Base-by-base conservation (phyloP, 2,888 invertebrate species). In the Synergus umbraculus region DNA sequence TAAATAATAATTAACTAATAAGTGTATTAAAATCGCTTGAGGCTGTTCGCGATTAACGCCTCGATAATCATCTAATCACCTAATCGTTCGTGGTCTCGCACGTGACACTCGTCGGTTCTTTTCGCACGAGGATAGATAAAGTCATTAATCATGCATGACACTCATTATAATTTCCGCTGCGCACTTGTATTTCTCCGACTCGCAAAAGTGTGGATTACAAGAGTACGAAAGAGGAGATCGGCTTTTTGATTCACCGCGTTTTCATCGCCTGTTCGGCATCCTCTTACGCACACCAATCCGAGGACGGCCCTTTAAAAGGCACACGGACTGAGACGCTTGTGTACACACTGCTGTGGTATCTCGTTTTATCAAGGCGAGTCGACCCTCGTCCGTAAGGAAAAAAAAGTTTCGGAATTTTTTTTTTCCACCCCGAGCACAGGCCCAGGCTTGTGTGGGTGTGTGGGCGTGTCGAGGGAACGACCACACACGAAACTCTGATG, bases 281-380 rank as follows among this genome's bases (percentile, higher is more conserved):
- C 58, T 58, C 58, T 58, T 18, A 18, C 58, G 9, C 44, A 46
- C 44, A 46, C 29, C 46, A 46, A 8, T 22, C 2, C 12, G 29
- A 15, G 10, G 44, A 43, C 10, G 15, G 66, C 8, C 41, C 43
- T 66, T 44, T 41, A 67, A 67, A 69, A 49, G 49, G 13, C 69
- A 69, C 46, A 69, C 22, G 7, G 13, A 69, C 9, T 2, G 9
- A 49, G 8, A 46, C 29, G 13, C 67, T 18, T 22, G 22, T 44
- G 22, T 13, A 69, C 49, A 49, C 69, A 49, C 69, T 37, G 0
- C 0, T 49, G 69, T 15, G 69, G 9, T 69, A 69, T 69, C 69
- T 69, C 69, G 29, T 69, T 69, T 69, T 69, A 69, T 69, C 69
- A 69, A 69, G 37, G 69, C 69, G 8, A 69, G 69, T 69, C 69